Conservation (phyloP, 2,113 vertebrate species). For the Cynopterus brachyotis region DNA sequence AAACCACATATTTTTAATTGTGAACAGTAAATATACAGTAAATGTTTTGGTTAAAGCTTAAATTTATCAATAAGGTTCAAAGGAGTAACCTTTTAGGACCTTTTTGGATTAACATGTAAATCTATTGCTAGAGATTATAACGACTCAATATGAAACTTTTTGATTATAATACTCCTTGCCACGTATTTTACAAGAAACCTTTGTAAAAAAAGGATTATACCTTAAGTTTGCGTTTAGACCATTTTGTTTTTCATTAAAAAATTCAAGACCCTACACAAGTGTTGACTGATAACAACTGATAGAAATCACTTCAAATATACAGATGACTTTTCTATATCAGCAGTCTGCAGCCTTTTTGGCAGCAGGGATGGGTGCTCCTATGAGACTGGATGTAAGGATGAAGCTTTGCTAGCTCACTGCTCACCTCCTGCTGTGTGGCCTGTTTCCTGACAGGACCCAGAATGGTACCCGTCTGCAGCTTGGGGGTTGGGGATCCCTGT, state of each 20-base stretch:
- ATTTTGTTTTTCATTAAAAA: conserved; percentile 17
- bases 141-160: not conserved
- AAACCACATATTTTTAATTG: conserved; percentile 15
- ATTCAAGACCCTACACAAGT: not conserved
- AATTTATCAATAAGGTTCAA: not conserved
- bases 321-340: not conserved
- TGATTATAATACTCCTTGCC: not conserved
- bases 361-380: no score
- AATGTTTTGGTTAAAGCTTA: not conserved
- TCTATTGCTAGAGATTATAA: not conserved
- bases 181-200: not conserved
- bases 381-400: no score
- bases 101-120: conserved; percentile 19
- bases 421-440: no score
- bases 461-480: no score
- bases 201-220: not conserved
- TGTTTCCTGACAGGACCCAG: no score
- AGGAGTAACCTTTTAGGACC: not conserved
- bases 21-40: not conserved
- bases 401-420: no score
- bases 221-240: not conserved
- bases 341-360: no score
- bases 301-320: not conserved
- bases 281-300: not conserved
- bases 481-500: not conserved